A percentile compares a stretch with the other conserved stretches of the same genome.
These are phyloP conservation scores for Phaethornis superciliosus DNA, from an alignment of 2,113 vertebrate species.

Conservation along the genomic window DNA sequence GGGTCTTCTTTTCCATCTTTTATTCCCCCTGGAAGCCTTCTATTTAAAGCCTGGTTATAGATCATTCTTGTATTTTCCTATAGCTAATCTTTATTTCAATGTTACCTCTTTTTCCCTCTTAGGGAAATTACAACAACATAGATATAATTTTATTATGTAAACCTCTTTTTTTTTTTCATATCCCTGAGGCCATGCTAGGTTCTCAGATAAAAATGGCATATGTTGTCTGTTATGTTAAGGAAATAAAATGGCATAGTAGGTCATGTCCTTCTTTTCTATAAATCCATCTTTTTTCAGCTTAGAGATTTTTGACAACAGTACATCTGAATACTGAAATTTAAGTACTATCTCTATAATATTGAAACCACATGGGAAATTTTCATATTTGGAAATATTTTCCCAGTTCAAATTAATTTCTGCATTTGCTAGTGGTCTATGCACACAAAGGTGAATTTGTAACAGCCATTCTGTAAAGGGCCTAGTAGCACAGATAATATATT, in stretches of 20 bases:
- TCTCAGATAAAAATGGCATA: background rate
- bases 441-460: background rate
- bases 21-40: background rate
- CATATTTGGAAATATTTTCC: background rate
- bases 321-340: background rate
- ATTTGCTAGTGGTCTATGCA: background rate
- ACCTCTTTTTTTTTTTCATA: background rate
- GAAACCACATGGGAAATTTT: background rate
- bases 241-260: background rate
- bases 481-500: background rate
- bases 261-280: background rate
- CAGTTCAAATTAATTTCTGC: background rate
- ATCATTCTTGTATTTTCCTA: background rate
- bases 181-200: background rate
- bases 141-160: background rate
- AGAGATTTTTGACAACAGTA: background rate
- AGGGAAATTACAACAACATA: background rate
- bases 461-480: background rate
- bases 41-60: background rate
- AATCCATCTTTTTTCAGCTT: background rate
- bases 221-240: background rate
- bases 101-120: background rate
- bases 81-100: background rate
- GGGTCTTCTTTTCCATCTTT: background rate
- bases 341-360: background rate